phyloP scores from a whole-genome alignment of 2,888 invertebrate species.

The Agonopterix heracliana region DNA sequence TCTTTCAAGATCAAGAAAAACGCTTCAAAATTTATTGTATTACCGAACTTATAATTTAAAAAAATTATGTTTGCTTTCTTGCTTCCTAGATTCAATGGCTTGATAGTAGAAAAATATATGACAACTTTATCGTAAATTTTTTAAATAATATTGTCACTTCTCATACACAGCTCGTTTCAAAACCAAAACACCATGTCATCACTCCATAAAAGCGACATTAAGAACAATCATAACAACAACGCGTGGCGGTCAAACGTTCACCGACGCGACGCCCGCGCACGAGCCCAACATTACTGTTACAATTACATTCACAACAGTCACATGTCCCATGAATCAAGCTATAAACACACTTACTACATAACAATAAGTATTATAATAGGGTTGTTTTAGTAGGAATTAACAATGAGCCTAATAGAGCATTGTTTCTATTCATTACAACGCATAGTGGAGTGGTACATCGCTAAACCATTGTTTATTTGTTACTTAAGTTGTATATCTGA shows the following conservation, averaged over 20 bases:
- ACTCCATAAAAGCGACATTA: neutral
- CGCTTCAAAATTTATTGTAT: no score
- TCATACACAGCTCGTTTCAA: neutral
- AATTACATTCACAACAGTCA: constrained; percentile 6
- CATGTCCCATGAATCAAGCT: neutral
- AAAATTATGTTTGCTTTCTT: no score
- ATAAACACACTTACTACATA: neutral
- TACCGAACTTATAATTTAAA: no score
- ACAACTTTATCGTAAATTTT: no score
- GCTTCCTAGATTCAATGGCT: no score
- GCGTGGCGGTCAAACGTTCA: neutral
- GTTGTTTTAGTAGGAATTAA: no score
- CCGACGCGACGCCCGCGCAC: constrained; percentile 1
- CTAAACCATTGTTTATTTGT: neutral
- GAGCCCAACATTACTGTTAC: constrained; percentile 4
- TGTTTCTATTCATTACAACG: constrained; percentile 1
- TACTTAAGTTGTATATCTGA: neutral
- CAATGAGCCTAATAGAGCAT: constrained; percentile 2
- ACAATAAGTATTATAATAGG: no score
- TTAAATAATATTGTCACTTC: no score
- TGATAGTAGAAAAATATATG: no score
- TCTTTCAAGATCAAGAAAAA: no score
- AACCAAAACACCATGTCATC: constrained; percentile 12
- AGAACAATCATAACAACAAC: neutral
- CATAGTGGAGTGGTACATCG: neutral